Evolutionary conservation across 2,888 invertebrate species (phyloP).

Genomic region (Mechanitis mazaeus): DNA sequence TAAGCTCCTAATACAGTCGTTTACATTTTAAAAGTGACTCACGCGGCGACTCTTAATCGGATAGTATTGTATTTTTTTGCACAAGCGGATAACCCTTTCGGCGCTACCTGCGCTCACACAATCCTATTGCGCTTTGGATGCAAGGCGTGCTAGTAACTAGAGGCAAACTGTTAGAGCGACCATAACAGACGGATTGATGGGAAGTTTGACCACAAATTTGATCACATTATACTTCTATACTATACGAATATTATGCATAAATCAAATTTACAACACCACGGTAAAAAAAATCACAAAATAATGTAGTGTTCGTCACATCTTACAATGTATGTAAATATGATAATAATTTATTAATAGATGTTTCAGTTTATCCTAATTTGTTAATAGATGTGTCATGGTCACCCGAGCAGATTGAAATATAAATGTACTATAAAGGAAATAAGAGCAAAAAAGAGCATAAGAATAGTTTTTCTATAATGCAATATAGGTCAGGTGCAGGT

Average conservation of each 20-base stretch:
- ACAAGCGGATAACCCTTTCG: slow-evolving; percentile 75
- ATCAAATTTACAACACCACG: too few relatives aligned
- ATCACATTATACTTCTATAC: too few relatives aligned
- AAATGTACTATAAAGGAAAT: slow-evolving; percentile 41
- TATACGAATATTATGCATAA: neutral
- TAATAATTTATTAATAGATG: too few relatives aligned
- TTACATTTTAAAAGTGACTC: slow-evolving; percentile 51
- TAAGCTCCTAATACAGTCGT: slow-evolving; percentile 51
- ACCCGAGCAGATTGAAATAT: slow-evolving; percentile 45
- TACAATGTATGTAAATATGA: too few relatives aligned
- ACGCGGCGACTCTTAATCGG: slow-evolving; percentile 71
- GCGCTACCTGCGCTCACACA: slow-evolving; percentile 58
- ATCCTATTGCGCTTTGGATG: too few relatives aligned
- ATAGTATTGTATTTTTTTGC: slow-evolving; percentile 64
- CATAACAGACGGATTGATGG: too few relatives aligned
- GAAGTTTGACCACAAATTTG: too few relatives aligned
- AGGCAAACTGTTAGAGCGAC: slow-evolving; percentile 34
- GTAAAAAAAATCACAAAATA: too few relatives aligned
- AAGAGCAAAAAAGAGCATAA: slow-evolving; percentile 66
- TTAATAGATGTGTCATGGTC: slow-evolving; percentile 32
- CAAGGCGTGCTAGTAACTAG: too few relatives aligned
- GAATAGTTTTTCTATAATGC: slow-evolving; percentile 50
- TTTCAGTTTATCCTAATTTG: too few relatives aligned
- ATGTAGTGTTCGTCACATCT: too few relatives aligned
- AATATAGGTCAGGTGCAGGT: slow-evolving; percentile 76